Conservation (phyloP, 2,888 invertebrate species). For the Lampropteryx suffumata region DNA sequence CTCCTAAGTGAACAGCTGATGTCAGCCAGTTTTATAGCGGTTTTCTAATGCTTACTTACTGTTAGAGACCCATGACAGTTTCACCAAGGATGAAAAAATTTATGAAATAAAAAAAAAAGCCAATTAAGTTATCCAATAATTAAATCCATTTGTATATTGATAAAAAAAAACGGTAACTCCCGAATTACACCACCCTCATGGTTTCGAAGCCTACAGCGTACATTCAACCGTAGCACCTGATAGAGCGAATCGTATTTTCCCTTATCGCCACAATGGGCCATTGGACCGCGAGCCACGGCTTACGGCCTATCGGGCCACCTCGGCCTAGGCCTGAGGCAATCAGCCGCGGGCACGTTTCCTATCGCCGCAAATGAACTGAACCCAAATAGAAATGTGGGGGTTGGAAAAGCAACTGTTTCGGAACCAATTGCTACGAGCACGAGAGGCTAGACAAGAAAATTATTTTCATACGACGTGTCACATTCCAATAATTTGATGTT, state of each 20-base stretch:
- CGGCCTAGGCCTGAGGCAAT: constrained; percentile 23
- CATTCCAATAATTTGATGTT: too few species aligned
- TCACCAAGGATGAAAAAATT: too few species aligned
- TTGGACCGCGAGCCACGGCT: constrained; percentile 9
- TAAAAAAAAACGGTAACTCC: too few species aligned
- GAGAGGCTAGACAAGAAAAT: too few species aligned
- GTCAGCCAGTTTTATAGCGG: not conserved
- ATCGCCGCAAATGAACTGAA: constrained; percentile 32
- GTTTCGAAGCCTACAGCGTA: not conserved
- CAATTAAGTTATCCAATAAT: too few species aligned
- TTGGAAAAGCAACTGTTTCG: constrained; percentile 2
- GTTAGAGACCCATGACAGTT: not conserved
- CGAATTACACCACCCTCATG: too few species aligned
- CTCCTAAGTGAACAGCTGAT: constrained; percentile 2
- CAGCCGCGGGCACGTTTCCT: constrained; percentile 45
- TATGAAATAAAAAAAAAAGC: too few species aligned
- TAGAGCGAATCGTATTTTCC: constrained; percentile 31
- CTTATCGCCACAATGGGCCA: constrained; percentile 24
- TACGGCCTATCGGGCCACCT: constrained; percentile 8
- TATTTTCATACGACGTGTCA: too few species aligned
- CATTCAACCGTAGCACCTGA: constrained; percentile 23
- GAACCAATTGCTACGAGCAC: not conserved
- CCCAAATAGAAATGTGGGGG: constrained; percentile 10
- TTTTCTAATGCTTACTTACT: not conserved
- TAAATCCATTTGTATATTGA: too few species aligned